These are phyloP conservation scores for Gymnorhina tibicen DNA, from an alignment of 2,113 vertebrate species.

Conservation along the genomic window DNA sequence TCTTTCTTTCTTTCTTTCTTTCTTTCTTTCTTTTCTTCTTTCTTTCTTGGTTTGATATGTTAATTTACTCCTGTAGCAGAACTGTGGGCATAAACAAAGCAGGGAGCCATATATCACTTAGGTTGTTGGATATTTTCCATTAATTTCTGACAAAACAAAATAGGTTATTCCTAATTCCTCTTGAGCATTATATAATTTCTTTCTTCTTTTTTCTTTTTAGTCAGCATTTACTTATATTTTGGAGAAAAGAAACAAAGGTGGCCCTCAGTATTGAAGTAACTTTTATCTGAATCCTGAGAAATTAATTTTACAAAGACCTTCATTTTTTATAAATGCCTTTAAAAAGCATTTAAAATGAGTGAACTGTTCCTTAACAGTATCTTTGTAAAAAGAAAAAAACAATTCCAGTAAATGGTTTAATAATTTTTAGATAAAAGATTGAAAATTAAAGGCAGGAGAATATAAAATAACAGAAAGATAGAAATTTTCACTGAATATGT, in stretches of 20 bases:
- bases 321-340: background rate
- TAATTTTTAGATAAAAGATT: background rate
- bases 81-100: background rate
- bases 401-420: background rate
- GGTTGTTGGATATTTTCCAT: background rate
- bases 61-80: background rate
- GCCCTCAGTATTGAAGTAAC: background rate
- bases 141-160: background rate
- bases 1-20: background rate
- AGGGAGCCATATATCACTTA: background rate
- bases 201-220: background rate
- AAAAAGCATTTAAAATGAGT: background rate
- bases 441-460: background rate
- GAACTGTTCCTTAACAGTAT: background rate
- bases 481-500: background rate
- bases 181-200: background rate
- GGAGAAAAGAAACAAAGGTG: background rate
- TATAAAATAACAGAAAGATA: background rate
- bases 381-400: background rate
- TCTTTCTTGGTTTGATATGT: background rate
- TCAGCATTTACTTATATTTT: background rate
- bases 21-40: background rate
- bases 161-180: background rate
- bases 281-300: background rate
- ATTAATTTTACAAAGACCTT: background rate